Evolutionary conservation across 1,140 invertebrate species (phyloP).

Genomic region (Pentalonia nigronervosa): DNA sequence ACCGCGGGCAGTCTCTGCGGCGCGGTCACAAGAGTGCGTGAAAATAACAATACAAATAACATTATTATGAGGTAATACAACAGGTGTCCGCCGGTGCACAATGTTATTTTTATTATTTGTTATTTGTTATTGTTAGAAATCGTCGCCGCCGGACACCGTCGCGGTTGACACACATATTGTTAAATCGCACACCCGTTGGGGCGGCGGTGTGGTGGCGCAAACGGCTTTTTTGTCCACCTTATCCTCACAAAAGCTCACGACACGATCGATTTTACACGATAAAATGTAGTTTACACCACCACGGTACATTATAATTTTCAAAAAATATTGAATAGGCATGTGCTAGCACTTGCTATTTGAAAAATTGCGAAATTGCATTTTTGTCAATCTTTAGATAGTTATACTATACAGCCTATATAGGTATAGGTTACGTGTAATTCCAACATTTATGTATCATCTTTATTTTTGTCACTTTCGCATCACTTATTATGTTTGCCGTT

Average conservation of each 20-base stretch:
- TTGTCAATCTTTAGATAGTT: not conserved
- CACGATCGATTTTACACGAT: not conserved
- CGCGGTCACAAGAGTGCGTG: not conserved
- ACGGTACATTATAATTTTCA: not conserved
- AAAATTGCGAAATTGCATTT: not conserved
- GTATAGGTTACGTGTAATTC: not conserved
- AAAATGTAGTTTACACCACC: not conserved
- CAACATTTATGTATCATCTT: not conserved
- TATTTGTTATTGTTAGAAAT: not conserved
- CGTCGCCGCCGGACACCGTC: not conserved
- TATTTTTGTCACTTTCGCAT: not conserved
- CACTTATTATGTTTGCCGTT: not conserved
- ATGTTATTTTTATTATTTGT: not conserved
- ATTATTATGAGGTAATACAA: constrained; percentile 8
- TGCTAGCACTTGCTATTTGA: no score
- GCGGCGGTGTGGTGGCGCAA: not conserved
- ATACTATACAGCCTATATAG: no score
- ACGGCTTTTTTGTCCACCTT: not conserved
- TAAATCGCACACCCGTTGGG: not conserved
- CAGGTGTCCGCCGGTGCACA: not conserved
- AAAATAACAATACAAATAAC: not conserved
- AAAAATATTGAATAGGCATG: no score
- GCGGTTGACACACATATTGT: not conserved
- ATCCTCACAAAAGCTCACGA: not conserved
- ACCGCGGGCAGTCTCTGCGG: not conserved